Conservation (phyloP, 2,888 invertebrate genomes). For the Xylota sylvarum region DNA sequence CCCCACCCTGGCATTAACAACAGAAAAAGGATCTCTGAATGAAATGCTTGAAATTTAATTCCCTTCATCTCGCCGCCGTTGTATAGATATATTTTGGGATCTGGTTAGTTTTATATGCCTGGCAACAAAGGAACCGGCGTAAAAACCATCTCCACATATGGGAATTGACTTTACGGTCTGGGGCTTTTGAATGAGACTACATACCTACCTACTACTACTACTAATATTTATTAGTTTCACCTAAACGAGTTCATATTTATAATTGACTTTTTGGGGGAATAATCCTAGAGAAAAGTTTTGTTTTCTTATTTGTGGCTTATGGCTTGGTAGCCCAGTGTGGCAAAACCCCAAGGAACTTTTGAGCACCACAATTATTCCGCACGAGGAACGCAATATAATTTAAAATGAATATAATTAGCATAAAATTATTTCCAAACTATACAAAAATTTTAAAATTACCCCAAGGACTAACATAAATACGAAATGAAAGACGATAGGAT, state of each 20-base stretch:
- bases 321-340: too few species aligned
- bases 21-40: constrained; percentile 47
- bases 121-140: constrained; percentile 5
- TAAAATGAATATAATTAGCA: constrained; percentile 55
- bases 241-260: constrained; percentile 28
- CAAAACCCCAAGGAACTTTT: not conserved
- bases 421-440: constrained; percentile 48
- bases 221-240: constrained; percentile 1
- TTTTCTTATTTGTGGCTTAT: not conserved
- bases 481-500: constrained; percentile 35
- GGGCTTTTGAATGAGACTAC: not conserved
- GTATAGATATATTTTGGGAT: not conserved
- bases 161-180: constrained; percentile 26
- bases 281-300: too few species aligned
- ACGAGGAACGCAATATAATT: constrained; percentile 39
- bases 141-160: constrained; percentile 22
- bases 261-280: constrained; percentile 43
- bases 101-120: not conserved
- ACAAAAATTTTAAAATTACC: constrained; percentile 23
- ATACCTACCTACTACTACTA: not conserved
- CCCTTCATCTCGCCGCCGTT: not conserved
- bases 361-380: constrained; percentile 52
- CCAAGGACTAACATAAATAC: constrained; percentile 18
- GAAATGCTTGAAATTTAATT: constrained; percentile 54
- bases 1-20: not conserved